Evolutionary conservation across 2,113 vertebrate species (phyloP).

Genomic region (Chamaea fasciata): DNA sequence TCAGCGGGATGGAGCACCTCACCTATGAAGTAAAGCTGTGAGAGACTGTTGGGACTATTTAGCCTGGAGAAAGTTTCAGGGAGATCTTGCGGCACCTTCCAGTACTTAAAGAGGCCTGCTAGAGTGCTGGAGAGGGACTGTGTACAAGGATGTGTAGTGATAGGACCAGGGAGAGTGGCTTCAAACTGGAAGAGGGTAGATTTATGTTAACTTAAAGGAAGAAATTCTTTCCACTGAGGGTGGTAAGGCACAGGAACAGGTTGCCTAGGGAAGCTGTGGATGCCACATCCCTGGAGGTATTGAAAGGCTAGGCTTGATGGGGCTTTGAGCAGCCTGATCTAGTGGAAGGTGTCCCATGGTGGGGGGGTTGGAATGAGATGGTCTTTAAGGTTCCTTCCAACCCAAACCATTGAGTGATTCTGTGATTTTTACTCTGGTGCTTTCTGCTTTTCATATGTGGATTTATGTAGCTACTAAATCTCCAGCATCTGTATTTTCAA

Average conservation of each 20-base stretch:
- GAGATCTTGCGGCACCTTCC: neutral
- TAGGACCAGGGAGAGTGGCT: neutral
- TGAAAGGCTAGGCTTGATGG: neutral
- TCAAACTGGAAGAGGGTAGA: neutral
- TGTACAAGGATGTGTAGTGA: neutral
- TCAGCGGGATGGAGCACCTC: neutral
- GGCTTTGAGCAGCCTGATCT: neutral
- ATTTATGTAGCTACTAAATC: neutral
- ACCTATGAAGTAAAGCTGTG: neutral
- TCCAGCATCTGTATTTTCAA: neutral
- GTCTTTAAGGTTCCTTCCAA: neutral
- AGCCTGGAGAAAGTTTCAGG: neutral
- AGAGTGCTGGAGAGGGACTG: neutral
- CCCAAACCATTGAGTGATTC: neutral
- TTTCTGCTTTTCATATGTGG: neutral
- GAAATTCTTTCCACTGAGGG: neutral
- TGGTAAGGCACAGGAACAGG: neutral
- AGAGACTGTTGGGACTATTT: neutral
- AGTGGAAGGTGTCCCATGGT: neutral
- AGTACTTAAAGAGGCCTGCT: fast-evolving
- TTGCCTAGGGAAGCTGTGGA: neutral
- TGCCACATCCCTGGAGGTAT: neutral
- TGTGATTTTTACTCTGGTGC: neutral
- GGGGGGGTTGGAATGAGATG: neutral
- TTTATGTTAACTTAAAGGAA: neutral